Base-by-base conservation (phyloP, 1,140 invertebrate genomes). In the Copidosoma floridanum region DNA sequence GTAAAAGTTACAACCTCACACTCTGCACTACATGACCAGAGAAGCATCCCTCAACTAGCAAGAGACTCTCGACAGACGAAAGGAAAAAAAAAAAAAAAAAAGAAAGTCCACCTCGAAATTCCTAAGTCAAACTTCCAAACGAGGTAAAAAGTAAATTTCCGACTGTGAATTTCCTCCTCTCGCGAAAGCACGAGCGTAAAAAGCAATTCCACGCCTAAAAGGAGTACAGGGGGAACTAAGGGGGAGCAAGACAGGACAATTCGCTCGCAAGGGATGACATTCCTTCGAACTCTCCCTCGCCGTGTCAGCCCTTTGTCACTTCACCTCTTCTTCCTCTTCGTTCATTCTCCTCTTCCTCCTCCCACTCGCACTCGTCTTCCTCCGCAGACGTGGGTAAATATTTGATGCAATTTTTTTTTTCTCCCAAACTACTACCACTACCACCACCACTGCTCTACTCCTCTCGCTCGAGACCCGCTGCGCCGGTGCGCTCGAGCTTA, bases 401-500 rank as follows among this genome's bases (percentile, higher is more conserved):
- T 68, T 67, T 70, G 61, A 64, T 64, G 61, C 58, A 57, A 66
- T 69, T 67, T 68, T 58, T 65, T 56, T 53, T 38, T 51, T 32
- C 35, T 27, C 38, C 55, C 27, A 7, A 3, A 11, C 8, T 21
- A 16, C 20, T 20, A 21, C 8, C n/a, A 11, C 41, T n/a, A n/a
- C n/a, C n/a, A n/a, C n/a, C n/a, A n/a, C n/a, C n/a, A n/a, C n/a
- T n/a, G n/a, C n/a, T n/a, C n/a, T n/a, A n/a, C n/a, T n/a, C n/a
- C n/a, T n/a, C n/a, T n/a, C n/a, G n/a, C n/a, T n/a, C n/a, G n/a
- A n/a, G n/a, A n/a, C n/a, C n/a, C n/a, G n/a, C n/a, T n/a, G n/a
- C n/a, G n/a, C 12, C 29, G 29, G 12, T 32, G 6, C 12, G 29
- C 29, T 6, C 29, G 29, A 32, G 38, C 38, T 41, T n/a, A n/a